Evolutionary conservation across 2,113 vertebrate species (phyloP), one percentile per base, ranked within the genome.

Genomic region (Pedetes capensis): DNA sequence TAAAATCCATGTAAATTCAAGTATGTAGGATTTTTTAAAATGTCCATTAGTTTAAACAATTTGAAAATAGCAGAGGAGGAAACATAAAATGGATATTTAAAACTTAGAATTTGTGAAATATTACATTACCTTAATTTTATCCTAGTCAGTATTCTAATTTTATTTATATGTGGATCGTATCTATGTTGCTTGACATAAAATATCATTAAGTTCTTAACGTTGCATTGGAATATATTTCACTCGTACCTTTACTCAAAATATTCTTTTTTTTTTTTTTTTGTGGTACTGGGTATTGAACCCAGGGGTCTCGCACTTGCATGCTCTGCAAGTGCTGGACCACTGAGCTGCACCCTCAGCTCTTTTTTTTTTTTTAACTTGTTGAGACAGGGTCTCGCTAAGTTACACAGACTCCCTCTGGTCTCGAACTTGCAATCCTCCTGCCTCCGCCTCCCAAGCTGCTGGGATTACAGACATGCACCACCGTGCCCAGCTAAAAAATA

Each of bases 31-130:
- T 49, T 79, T 87, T 78, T 78, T n/a, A 2, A 29, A 94, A 86
- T 53, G 18, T 44, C n/a, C 29, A 66, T 69, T 85, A 69, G n/a
- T 92, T 96, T 92, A 92, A 96, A 74, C 44, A 75, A 87, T 55
- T 68, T 86, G 61, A 81, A 94, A 89, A 68, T 69, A 81, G 69
- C 42, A 57, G n/a, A 92, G 29, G 66, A 84, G 23, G 74, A 85
- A 86, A 88, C 20, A 66, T 93, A 47, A 42, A 91, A 76, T 80
- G 14, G 16, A 34, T 75, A 61, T 64, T 92, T 87, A 59, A 90
- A 92, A 63, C 47, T 75, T 92, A 25, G 72, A 91, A 87, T 90
- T 90, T 88, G 25, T 59, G 71, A 75, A 88, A 72, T 86, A n/a
- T 61, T 32, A 42, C 1, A 44, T 92, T 57, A 79, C 12, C 32